Evolutionary conservation across 2,797 vertebrate genomes (phyloP).

Genomic region (Manis crassicaudata): DNA sequence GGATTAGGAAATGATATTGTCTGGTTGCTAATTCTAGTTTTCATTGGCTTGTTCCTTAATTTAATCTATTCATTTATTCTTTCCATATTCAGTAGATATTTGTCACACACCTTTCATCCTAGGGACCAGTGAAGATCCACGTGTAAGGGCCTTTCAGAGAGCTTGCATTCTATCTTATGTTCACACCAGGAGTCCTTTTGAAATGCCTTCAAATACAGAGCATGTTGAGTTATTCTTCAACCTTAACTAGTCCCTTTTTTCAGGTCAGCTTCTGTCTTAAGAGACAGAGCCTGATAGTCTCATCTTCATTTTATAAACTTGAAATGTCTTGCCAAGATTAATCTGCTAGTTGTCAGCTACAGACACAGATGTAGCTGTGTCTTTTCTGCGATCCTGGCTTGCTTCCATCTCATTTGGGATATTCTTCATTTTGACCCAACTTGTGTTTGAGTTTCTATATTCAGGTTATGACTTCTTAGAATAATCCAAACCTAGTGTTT

Average conservation of each 20-base stretch:
- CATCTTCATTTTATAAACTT: background rate
- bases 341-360: background rate
- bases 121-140: background rate
- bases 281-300: background rate
- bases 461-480: slow-evolving; percentile 43
- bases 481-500: background rate
- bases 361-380: background rate
- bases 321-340: background rate
- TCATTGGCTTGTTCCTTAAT: background rate
- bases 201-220: background rate
- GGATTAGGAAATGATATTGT: background rate
- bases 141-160: background rate
- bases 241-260: background rate
- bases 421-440: background rate
- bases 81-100: background rate
- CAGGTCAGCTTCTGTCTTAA: background rate
- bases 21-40: background rate
- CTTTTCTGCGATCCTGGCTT: background rate
- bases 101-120: background rate
- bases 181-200: background rate
- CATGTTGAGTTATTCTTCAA: background rate
- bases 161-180: background rate
- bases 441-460: slow-evolving; percentile 39
- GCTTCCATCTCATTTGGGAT: background rate
- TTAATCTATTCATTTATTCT: background rate